Conservation (phyloP, 2,888 invertebrate genomes). For the Formica aserva region DNA sequence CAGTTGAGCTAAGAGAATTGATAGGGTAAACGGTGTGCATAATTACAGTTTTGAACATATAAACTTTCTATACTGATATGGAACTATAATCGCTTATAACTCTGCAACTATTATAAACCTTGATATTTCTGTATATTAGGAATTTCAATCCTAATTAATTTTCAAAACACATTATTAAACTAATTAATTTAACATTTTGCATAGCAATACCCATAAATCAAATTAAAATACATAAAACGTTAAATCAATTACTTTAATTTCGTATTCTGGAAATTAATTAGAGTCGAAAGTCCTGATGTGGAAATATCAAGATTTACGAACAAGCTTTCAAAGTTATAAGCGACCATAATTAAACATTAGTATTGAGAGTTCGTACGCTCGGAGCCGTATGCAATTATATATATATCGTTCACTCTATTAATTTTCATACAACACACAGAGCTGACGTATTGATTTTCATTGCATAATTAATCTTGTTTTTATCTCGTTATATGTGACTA, state of each 20-base stretch:
- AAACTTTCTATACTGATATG: not conserved
- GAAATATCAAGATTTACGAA: not conserved
- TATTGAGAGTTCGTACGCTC: not conserved
- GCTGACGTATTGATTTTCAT: not conserved
- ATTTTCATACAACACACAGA: slow-evolving; percentile 2
- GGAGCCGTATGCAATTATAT: not conserved
- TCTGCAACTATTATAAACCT: slow-evolving; percentile 1
- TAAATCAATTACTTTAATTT: not conserved
- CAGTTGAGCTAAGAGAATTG: not conserved
- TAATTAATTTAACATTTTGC: not conserved
- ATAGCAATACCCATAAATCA: not conserved
- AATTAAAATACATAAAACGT: not conserved
- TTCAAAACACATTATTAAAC: not conserved
- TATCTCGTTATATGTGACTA: not conserved
- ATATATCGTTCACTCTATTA: slow-evolving; percentile 13
- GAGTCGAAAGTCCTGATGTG: not conserved
- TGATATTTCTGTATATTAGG: not conserved
- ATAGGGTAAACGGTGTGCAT: not conserved
- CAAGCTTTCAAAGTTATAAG: not conserved
- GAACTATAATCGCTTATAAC: not conserved
- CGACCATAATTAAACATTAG: not conserved
- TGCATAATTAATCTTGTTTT: not conserved
- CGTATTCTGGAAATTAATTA: not conserved
- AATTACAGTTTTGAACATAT: not conserved
- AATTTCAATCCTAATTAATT: not conserved